These are phyloP conservation scores for Amblyopsis hoosieri DNA, from an alignment of 2,797 vertebrate species.

Conservation along the genomic window DNA sequence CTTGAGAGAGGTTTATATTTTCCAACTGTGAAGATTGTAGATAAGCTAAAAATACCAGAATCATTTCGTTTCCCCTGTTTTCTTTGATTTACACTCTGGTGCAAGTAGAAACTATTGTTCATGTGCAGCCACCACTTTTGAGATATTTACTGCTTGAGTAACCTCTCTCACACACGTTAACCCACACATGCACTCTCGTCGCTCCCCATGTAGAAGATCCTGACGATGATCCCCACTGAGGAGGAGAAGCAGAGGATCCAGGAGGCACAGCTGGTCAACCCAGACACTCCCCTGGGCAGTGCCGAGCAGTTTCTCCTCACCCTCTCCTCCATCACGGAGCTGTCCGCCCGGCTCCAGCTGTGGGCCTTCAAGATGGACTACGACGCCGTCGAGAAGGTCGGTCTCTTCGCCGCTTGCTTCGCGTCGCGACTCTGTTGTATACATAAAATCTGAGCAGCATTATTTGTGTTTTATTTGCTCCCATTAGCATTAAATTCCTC, in stretches of 20 bases:
- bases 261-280: conserved; percentile 93
- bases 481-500: too few species aligned
- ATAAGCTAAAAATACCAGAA: conserved; percentile 36
- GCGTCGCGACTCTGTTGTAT: conserved; percentile 2
- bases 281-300: conserved; percentile 89
- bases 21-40: conserved; percentile 33
- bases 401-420: conserved; percentile 20
- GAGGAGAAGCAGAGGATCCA: conserved; percentile 98
- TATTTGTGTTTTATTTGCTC: too few species aligned
- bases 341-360: conserved; percentile 94
- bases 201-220: conserved; percentile 87
- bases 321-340: conserved; percentile 94
- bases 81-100: conserved; percentile 8
- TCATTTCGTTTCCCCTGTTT: conserved; percentile 21
- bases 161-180: conserved; percentile 14
- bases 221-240: conserved; percentile 96
- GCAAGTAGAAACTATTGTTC: conserved; percentile 5
- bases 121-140: conserved; percentile 4
- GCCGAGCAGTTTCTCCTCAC: conserved; percentile 97
- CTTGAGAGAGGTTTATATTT: conserved; percentile 9
- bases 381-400: conserved; percentile 93
- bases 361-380: conserved; percentile 99
- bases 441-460: neutral
- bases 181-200: conserved; percentile 10
- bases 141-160: conserved; percentile 34